phyloP scores from a whole-genome alignment of 2,113 vertebrate genomes.

The Cebidichthys violaceus region DNA sequence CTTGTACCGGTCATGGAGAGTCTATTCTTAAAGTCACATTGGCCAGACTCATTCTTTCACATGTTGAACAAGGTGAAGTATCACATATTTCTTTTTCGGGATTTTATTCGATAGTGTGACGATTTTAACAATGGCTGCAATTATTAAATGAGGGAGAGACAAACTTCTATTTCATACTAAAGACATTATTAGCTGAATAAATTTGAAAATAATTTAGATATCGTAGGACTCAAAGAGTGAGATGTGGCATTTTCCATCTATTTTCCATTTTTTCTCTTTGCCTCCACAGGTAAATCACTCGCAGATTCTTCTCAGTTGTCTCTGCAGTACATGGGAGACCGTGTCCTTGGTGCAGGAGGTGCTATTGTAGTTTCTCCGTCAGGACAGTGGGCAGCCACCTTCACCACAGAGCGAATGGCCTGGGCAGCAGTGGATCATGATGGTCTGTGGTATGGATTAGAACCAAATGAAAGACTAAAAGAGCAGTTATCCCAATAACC shows the following conservation, averaged over 20 bases:
- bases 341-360: slow-evolving; percentile 80
- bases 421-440: slow-evolving; percentile 72
- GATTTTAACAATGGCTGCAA: not conserved
- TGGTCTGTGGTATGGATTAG: slow-evolving; percentile 78
- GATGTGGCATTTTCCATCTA: not conserved
- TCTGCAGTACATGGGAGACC: slow-evolving; percentile 78
- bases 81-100: not conserved
- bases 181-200: not conserved
- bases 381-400: slow-evolving; percentile 78
- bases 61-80: slow-evolving; percentile 80
- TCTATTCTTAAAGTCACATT: slow-evolving; percentile 83
- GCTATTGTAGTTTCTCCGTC: slow-evolving; percentile 77
- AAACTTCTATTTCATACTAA: not conserved
- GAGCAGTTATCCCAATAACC: slow-evolving; percentile 49
- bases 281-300: slow-evolving; percentile 67
- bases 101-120: not conserved
- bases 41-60: slow-evolving; percentile 79
- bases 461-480: slow-evolving; percentile 68
- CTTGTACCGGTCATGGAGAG: slow-evolving; percentile 79
- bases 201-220: not conserved
- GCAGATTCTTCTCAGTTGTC: slow-evolving; percentile 67
- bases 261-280: not conserved
- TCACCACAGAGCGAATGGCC: slow-evolving; percentile 81
- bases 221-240: not conserved
- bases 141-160: not conserved